phyloP scores from a whole-genome alignment of 2,113 vertebrate species.

The Ibidorhyncha struthersii region DNA sequence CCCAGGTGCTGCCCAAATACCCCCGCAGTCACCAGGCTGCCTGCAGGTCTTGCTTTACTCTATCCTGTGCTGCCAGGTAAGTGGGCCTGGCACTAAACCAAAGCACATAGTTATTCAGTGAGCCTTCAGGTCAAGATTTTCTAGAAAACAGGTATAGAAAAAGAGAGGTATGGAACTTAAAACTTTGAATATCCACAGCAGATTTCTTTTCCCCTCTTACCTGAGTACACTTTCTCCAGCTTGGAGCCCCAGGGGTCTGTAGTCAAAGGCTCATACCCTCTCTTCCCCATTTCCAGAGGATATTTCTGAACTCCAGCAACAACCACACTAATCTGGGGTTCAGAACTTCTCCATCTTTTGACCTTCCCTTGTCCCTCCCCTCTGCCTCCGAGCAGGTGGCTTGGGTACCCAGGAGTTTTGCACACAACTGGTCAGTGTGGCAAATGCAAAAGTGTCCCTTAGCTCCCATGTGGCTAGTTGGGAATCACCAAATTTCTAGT shows the following conservation, averaged over 20 bases:
- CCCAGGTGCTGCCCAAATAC: neutral
- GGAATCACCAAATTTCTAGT: neutral
- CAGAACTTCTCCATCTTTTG: neutral
- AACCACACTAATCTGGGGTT: neutral
- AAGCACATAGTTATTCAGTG: neutral
- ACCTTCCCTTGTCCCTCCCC: neutral
- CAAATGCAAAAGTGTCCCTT: neutral
- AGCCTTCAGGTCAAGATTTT: neutral
- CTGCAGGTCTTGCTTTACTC: neutral
- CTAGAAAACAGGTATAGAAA: neutral
- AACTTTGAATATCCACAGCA: neutral
- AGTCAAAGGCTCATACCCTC: neutral
- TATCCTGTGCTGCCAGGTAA: neutral
- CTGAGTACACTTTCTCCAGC: neutral
- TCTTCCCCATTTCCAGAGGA: neutral
- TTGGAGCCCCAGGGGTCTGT: no score
- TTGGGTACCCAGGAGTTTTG: neutral
- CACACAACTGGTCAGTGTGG: neutral
- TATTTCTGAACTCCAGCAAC: neutral
- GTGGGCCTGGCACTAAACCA: neutral
- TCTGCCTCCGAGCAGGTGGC: neutral
- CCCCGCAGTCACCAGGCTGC: neutral
- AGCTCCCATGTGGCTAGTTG: rapidly evolving
- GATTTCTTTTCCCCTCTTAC: neutral
- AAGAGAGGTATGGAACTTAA: neutral